phyloP scores from a whole-genome alignment of 2,113 vertebrate species.

The Chaenocephalus aceratus region DNA sequence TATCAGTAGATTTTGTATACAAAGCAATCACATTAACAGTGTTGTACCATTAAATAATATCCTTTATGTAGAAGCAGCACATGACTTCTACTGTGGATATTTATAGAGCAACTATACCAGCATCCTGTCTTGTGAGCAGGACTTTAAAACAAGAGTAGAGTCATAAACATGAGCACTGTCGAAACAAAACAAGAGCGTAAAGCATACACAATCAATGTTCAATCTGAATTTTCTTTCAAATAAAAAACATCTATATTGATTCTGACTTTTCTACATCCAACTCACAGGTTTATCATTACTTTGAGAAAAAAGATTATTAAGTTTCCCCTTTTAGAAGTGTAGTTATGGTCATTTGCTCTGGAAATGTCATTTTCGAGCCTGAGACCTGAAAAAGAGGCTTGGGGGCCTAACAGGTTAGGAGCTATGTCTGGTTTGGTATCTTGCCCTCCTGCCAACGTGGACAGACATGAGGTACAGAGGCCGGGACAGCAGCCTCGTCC shows the following conservation, averaged over 20 bases:
- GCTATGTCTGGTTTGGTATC: constrained; percentile 49
- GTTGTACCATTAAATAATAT: constrained; percentile 45
- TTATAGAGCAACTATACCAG: constrained; percentile 57
- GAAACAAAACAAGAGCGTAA: constrained; percentile 29
- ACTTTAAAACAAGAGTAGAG: constrained; percentile 27
- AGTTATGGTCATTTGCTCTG: too few species aligned
- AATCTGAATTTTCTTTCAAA: too few species aligned
- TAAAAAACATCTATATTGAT: too few species aligned
- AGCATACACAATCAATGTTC: constrained; percentile 16
- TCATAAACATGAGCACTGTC: constrained; percentile 28
- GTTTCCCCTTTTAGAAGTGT: too few species aligned
- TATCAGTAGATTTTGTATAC: constrained; percentile 25
- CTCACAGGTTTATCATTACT: too few species aligned
- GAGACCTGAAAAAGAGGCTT: too few species aligned
- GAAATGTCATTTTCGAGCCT: too few species aligned
- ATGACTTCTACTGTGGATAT: constrained; percentile 44
- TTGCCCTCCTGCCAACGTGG: constrained; percentile 37
- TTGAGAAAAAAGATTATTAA: too few species aligned
- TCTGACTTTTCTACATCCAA: too few species aligned
- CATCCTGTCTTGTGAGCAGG: constrained; percentile 42
- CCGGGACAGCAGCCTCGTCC: constrained; percentile 30
- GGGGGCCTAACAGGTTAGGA: background rate
- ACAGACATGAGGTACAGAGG: constrained; percentile 47
- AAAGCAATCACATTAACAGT: constrained; percentile 45
- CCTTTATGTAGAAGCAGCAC: constrained; percentile 27